Conservation (phyloP, 2,113 vertebrate genomes). For the Indicator indicator region DNA sequence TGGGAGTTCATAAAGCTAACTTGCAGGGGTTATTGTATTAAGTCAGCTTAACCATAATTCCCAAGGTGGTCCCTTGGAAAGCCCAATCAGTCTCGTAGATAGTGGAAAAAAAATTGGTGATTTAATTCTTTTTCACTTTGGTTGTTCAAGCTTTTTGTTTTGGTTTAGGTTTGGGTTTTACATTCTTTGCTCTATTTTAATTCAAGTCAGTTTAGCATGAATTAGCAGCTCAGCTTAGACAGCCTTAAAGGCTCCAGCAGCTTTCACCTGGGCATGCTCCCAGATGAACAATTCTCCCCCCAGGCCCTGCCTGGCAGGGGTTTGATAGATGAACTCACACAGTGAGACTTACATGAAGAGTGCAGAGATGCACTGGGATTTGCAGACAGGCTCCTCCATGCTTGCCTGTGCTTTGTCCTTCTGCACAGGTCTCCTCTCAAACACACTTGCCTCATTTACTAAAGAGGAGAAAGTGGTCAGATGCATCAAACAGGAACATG, state of each 20-base stretch:
- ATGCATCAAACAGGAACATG: not conserved
- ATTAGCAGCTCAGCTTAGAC: not conserved
- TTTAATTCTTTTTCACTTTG: not conserved
- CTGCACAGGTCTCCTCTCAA: not conserved
- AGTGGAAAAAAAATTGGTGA: not conserved
- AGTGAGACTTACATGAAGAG: not conserved
- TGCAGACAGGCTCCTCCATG: fast-evolving
- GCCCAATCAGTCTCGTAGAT: not conserved
- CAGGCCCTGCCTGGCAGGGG: not conserved
- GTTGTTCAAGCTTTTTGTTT: not conserved
- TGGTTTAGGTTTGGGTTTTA: not conserved
- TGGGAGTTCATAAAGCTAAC: not conserved
- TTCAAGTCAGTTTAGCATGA: not conserved
- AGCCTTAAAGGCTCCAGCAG: not conserved
- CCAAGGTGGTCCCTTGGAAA: not conserved
- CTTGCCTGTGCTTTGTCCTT: not conserved
- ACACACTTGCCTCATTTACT: fast-evolving
- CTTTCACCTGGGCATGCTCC: not conserved
- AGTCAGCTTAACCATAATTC: not conserved
- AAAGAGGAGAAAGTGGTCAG: fast-evolving
- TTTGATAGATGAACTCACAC: not conserved
- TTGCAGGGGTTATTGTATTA: not conserved
- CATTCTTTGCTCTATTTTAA: not conserved
- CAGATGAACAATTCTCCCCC: not conserved
- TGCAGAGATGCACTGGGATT: not conserved